Conservation (phyloP, 2,113 vertebrate species). For the Carlito syrichta region DNA sequence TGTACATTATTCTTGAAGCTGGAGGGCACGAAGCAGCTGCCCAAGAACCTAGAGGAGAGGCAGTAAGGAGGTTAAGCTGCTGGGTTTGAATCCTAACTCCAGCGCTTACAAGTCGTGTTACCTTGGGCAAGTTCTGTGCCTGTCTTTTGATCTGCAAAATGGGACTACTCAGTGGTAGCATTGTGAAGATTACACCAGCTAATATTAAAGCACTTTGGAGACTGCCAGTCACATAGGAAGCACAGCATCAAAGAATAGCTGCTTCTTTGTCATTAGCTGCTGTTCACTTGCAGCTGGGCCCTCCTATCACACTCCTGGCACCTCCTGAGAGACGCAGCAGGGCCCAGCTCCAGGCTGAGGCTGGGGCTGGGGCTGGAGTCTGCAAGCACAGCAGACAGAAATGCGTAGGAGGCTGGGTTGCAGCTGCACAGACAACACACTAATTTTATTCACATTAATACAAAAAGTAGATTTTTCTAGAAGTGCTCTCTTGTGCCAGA, state of each 20-base stretch:
- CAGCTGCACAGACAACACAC: slow-evolving; percentile 92
- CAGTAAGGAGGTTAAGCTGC: not conserved
- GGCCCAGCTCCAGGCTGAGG: not conserved
- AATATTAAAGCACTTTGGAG: not conserved
- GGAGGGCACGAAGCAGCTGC: not conserved
- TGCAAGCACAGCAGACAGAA: slow-evolving; percentile 28
- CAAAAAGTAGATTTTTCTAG: slow-evolving; percentile 95
- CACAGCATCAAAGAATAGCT: rapidly evolving
- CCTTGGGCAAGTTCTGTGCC: no score
- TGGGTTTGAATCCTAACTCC: not conserved
- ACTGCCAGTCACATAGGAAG: not conserved
- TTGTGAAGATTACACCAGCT: not conserved
- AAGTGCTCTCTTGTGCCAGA: slow-evolving; percentile 80
- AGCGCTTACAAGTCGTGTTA: not conserved
- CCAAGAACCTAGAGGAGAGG: not conserved
- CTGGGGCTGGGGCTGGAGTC: not conserved
- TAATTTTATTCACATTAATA: slow-evolving; percentile 95
- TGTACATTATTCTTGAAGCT: not conserved
- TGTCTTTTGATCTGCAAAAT: not conserved
- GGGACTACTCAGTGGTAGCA: not conserved
- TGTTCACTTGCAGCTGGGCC: not conserved
- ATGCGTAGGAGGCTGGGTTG: slow-evolving; percentile 61
- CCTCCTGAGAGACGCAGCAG: not conserved
- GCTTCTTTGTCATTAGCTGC: not conserved
- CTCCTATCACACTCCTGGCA: not conserved